Base-by-base conservation (phyloP, 2,888 invertebrate genomes). In the Mylabris sibirica region DNA sequence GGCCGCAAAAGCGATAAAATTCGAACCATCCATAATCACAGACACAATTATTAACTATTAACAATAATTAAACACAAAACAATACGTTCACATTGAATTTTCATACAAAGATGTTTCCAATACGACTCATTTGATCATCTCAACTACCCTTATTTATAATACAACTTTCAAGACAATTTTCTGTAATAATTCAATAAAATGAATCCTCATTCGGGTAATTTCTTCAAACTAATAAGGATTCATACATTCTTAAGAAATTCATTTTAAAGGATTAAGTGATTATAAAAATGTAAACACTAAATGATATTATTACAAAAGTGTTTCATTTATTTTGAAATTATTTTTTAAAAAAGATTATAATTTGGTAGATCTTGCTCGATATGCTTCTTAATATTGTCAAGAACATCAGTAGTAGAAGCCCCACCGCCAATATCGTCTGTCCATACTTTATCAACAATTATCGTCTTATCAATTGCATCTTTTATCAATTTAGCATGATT, bases 11-110 rank as follows among this genome's bases (percentile, higher is more conserved):
- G 38, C 38, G 2, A 38, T 38, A 12, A 38, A 38, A 38, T 38
- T 38, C 38, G 38, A 38, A 12, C 14, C 12, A 38, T 85, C 84
- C 78, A 87, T 30, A 30, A 30, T 81, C 78, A 85, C 82, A 76
- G 87, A 84, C 85, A 87, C 86, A 70, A 75, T 82, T 67, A 14
- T 17, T 49, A 59, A 66, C 59, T 69, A 60, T 68, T 65, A 20
- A 60, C 68, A 3, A 60, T 3, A 30, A 12, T n/a, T 11, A 60
- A 63, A 34, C 12, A n/a, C n/a, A n/a, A n/a, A n/a, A n/a, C n/a
- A n/a, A n/a, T n/a, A n/a, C 12, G 12, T 3, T 3, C 14, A 14
- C 12, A 38, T 38, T 38, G 38, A 38, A 38, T 12, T 12, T 38
- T 60, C 63, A 65, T 66, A 34, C 59, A 68, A 75, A 75, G 75